phyloP scores from a whole-genome alignment of 2,797 vertebrate genomes.

The Trachops cirrhosus region DNA sequence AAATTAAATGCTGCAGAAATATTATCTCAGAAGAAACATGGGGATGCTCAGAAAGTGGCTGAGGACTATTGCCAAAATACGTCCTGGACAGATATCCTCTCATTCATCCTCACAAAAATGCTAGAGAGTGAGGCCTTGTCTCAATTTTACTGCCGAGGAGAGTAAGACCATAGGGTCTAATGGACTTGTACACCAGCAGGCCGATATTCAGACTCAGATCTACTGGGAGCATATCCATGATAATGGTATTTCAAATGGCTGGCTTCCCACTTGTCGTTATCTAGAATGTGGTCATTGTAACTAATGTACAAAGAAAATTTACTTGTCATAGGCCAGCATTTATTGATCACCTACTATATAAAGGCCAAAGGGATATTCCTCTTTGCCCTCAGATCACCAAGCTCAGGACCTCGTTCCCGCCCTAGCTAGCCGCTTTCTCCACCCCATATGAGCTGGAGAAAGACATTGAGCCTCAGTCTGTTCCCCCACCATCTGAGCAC shows the following conservation, averaged over 20 bases:
- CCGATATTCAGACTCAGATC: not conserved
- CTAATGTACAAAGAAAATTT: not conserved
- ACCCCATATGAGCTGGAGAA: not conserved
- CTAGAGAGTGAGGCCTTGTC: not conserved
- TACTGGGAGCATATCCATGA: not conserved
- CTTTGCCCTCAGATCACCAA: not conserved
- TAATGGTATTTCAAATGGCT: not conserved
- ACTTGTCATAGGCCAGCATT: not conserved
- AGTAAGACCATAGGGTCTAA: not conserved
- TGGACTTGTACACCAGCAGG: not conserved
- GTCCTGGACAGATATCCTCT: not conserved
- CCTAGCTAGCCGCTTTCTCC: not conserved
- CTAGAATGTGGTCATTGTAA: not conserved
- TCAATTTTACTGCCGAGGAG: not conserved
- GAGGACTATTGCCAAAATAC: not conserved
- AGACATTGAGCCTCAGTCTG: not conserved
- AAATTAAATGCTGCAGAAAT: conserved; percentile 26
- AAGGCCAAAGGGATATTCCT: not conserved
- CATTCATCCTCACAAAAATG: not conserved
- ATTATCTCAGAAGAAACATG: not conserved
- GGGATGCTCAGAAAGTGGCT: not conserved
- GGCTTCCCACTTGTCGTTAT: not conserved
- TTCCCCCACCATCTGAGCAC: not conserved
- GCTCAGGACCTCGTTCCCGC: not conserved
- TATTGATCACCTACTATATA: not conserved